Evolutionary conservation across 2,888 invertebrate species (phyloP), one percentile per base, ranked within the genome.

Genomic region (Marronus borbonicus): DNA sequence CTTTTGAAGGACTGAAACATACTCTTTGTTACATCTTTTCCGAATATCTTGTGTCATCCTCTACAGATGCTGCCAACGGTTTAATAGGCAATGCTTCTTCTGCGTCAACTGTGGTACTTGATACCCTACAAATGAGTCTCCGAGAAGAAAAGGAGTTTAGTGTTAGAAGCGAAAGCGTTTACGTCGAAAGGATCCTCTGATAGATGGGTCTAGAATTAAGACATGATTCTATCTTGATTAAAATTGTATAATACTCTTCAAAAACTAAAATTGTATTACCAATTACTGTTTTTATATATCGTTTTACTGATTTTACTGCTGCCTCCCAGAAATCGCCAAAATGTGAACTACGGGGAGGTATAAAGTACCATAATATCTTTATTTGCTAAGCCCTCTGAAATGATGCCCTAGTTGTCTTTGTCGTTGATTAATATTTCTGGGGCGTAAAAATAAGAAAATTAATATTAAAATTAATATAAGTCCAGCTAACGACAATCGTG

Each of bases 141-240:
- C 82, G 28, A 82, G 78, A 5, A 81, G 76, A 44, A 82, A 82
- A 65, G 81, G 82, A 17, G 17, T 17, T 17, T 17, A 17, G 17
- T 17, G 10, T 58, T 77, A 1, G 81, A 80, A 20, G 82, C 81
- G 1, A 81, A 58, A 62, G 80, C 58, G 44, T 55, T 12, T n/a
- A 76, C 44, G 31, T 82, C 81, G 28, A 72, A 66, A 10, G 80
- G 80, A 74, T 82, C 78, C 24, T 69, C 64, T 28, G 81, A 80
- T 44, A 81, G 12, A 81, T 31, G 5, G 82, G 80, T 65, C 80
- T 76, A 5, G 80, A 82, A 58, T 82, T 80, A 65, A 81, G 52
- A 31, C 79, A 66, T 24, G 76, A 78, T 68, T 82, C 82, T 58
- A 81, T 80, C 76, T 80, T 77, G 10, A 58, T 55, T 36, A 82